Evolutionary conservation across 2,113 vertebrate species (phyloP).

Genomic region (Petroica traversi): DNA sequence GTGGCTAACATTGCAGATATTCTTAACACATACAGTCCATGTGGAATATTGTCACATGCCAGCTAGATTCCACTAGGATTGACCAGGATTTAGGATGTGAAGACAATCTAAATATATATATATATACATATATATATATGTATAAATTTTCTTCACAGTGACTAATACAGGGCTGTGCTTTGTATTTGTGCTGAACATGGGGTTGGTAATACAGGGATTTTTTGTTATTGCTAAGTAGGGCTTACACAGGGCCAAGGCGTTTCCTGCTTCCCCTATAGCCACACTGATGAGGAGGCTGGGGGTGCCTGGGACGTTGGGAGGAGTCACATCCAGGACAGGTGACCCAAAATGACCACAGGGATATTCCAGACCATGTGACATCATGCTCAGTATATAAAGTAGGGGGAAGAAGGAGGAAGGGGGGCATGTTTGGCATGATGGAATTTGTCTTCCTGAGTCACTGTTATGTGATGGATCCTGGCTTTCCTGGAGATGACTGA

Average conservation of each 20-base stretch:
- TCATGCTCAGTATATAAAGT: neutral
- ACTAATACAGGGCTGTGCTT: neutral
- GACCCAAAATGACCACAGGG: neutral
- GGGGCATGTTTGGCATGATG: neutral
- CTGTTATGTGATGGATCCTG: neutral
- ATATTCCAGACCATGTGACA: accelerated
- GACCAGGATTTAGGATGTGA: neutral
- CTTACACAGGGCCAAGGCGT: neutral
- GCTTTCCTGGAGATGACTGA: neutral
- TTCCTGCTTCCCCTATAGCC: neutral
- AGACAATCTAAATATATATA: neutral
- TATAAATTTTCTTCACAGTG: neutral
- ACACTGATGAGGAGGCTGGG: accelerated
- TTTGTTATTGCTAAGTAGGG: neutral
- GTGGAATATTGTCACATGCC: neutral
- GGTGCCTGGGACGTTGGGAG: neutral
- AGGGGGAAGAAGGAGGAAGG: neutral
- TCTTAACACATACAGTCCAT: neutral
- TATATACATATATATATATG: too few species aligned
- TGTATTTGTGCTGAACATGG: neutral
- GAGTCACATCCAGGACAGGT: neutral
- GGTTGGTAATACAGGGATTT: neutral
- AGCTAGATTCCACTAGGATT: neutral
- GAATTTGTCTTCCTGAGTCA: neutral
- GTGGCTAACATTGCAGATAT: neutral